Evolutionary conservation across 2,113 vertebrate genomes (phyloP).

Genomic region (Podilymbus podiceps): DNA sequence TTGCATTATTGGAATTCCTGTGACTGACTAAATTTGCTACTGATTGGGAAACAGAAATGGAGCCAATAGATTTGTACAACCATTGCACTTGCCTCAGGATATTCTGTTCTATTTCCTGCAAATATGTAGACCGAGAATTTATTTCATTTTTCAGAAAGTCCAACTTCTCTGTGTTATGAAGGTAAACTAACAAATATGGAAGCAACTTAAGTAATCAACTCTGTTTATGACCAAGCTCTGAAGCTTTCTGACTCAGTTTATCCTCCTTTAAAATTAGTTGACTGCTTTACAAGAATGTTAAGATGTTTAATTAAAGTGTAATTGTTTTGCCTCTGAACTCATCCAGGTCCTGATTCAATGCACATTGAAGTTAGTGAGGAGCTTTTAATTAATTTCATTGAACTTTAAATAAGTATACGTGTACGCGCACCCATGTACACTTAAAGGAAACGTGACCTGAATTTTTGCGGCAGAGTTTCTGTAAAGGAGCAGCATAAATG

Average conservation of each 20-base stretch:
- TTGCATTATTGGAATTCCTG: not conserved
- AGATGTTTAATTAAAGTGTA: constrained; percentile 60
- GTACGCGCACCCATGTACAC: not conserved
- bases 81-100: not conserved
- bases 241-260: constrained; percentile 47
- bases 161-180: not conserved
- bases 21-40: not conserved
- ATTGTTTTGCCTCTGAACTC: constrained; percentile 50
- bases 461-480: constrained; percentile 8
- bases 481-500: not conserved
- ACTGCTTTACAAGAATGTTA: constrained; percentile 22
- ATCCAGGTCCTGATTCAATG: constrained; percentile 31
- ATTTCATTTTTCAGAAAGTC: not conserved
- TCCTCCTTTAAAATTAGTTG: constrained; percentile 36
- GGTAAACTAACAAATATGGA: not conserved
- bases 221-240: constrained; percentile 12
- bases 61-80: not conserved
- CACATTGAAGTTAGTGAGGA: constrained; percentile 25
- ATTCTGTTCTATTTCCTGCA: not conserved
- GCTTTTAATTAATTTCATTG: constrained; percentile 65
- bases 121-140: not conserved
- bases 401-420: constrained; percentile 23
- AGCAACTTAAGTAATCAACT: not conserved
- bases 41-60: not conserved
- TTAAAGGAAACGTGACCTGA: constrained; percentile 44